These are phyloP conservation scores for Lophura nycthemera DNA, from an alignment of 2,113 vertebrate genomes.

Conservation along the genomic window DNA sequence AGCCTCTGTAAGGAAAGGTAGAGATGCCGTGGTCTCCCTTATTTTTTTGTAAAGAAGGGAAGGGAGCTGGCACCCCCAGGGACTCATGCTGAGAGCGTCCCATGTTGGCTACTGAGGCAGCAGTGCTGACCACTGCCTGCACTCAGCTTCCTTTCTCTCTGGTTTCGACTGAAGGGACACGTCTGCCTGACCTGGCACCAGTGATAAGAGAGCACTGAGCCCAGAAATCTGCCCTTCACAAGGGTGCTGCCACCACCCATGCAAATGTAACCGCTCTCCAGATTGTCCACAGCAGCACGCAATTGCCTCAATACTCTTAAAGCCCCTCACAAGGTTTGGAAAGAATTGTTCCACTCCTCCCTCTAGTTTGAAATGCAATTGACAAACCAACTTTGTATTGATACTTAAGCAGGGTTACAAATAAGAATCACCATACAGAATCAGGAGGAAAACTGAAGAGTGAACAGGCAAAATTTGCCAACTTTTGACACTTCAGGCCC, in stretches of 20 bases:
- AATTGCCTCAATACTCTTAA: not conserved
- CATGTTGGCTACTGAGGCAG: not conserved
- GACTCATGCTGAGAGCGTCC: not conserved
- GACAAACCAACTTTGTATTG: not conserved
- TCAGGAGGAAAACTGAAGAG: not conserved
- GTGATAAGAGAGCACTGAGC: accelerated
- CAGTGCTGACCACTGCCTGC: not conserved
- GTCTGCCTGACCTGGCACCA: not conserved
- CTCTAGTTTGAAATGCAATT: not conserved
- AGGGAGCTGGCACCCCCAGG: too few species aligned
- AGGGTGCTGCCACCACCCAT: not conserved
- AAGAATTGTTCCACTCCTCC: not conserved
- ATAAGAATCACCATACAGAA: not conserved
- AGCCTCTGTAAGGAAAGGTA: not conserved
- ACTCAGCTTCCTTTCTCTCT: not conserved
- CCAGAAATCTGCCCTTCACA: not conserved
- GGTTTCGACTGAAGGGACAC: not conserved
- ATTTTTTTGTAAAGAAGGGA: accelerated
- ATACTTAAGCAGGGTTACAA: not conserved
- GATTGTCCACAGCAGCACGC: not conserved
- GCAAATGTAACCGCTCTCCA: not conserved
- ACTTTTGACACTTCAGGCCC: not conserved
- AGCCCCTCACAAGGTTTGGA: not conserved
- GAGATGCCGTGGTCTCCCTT: not conserved
- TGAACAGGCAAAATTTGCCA: not conserved